Evolutionary conservation across 2,113 vertebrate genomes (phyloP), one percentile per base, ranked within the genome.

Genomic region (Calyptommatus sinebrachiatus): DNA sequence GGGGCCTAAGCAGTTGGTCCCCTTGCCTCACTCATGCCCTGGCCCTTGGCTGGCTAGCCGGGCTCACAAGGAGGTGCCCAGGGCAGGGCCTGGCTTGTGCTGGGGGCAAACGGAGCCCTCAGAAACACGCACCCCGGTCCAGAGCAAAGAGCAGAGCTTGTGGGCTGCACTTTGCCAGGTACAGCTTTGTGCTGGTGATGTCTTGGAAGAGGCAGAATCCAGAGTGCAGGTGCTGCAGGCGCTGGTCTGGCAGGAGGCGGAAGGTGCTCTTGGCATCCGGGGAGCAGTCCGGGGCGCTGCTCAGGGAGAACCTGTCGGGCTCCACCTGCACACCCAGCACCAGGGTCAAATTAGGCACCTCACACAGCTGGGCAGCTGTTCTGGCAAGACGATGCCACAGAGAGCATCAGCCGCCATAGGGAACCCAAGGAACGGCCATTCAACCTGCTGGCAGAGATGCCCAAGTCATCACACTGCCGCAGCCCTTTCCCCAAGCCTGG

Each of bases 171-270:
- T 48, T 50, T 7, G 61, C 35, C 66, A 85, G 61, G 22, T 8
- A 18, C 5, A 82, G 66, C 7, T 3, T 7, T 26, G 53, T 21
- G 14, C 7, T 53, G 1, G 18, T 7, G 7, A 45, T 12, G 2
- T 66, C 69, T 12, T 79, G 81, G 9, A 76, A 78, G 50, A 83
- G 1, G 20, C 84, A 85, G 60, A 71, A 35, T 4, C 84, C 80
- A 5, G 76, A 76, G 72, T 24, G 41, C 65, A 85, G 21, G 24
- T 62, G 76, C 77, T 85, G 84, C 31, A 85, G 31, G 2, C 84
- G 71, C 71, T 76, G 72, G 67, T 85, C 84, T 1, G 63, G 79
- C 66, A 82, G 48, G 67, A 85, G 76, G 57, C 84, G 84, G 28
- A 85, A 83, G 63, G 72, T 35, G 48, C 66, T 79, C 57, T 14